Evolutionary conservation across 2,888 invertebrate genomes (phyloP).

Genomic region (Torymus aiolomorphi): DNA sequence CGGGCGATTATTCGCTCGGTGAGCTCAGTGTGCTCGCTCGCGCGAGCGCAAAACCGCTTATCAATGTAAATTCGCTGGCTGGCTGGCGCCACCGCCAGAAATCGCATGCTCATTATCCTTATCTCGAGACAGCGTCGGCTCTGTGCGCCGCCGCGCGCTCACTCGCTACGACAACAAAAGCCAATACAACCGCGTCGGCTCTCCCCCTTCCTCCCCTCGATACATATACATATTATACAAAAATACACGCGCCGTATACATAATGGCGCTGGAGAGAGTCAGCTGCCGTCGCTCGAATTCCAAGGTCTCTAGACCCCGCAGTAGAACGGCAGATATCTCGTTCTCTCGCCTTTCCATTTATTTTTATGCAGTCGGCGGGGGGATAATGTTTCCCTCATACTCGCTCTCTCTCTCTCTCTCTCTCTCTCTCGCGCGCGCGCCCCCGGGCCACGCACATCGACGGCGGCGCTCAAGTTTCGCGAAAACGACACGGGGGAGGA

Average conservation of each 20-base stretch:
- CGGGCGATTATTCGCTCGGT: too few species aligned
- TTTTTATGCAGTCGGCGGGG: constrained; percentile 15
- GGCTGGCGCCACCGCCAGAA: neutral
- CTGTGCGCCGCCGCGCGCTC: too few species aligned
- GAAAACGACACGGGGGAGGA: constrained; percentile 9
- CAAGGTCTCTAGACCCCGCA: neutral
- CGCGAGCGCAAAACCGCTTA: neutral
- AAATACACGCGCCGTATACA: neutral
- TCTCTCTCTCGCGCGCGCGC: neutral
- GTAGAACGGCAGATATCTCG: neutral
- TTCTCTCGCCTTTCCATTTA: constrained; percentile 8
- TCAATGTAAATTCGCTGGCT: constrained; percentile 26
- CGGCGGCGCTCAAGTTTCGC: neutral
- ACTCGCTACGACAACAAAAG: too few species aligned
- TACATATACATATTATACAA: neutral
- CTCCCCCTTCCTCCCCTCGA: neutral
- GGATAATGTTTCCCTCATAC: too few species aligned
- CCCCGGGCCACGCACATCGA: constrained; percentile 15
- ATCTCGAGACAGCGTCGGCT: constrained; percentile 10
- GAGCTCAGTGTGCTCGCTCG: too few species aligned
- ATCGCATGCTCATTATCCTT: constrained; percentile 26
- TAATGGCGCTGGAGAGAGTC: neutral
- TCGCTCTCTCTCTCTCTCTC: too few species aligned
- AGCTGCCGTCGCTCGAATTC: too few species aligned
- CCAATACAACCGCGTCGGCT: too few species aligned